Percentiles rank a stretch among this genome's conserved stretches.
These are phyloP conservation scores for Coregonus ussuriensis DNA, from an alignment of 2,797 vertebrate species.

Conservation along the genomic window DNA sequence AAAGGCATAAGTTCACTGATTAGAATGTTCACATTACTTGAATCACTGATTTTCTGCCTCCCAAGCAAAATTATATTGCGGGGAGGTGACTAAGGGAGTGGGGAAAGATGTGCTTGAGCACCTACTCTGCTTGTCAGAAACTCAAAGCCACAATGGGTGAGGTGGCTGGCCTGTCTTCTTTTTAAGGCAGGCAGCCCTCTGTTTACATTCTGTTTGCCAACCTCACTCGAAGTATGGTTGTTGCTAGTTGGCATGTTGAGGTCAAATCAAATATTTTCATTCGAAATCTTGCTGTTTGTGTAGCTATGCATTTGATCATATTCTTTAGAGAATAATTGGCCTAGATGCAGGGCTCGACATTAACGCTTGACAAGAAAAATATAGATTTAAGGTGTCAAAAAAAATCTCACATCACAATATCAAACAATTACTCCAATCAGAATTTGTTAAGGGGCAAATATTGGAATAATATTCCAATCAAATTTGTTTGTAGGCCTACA, in stretches of 20 bases:
- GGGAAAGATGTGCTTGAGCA: constrained; percentile 10
- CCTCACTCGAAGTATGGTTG: neutral
- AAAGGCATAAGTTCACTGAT: constrained; percentile 48
- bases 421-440: too few relatives aligned
- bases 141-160: constrained; percentile 17
- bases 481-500: too few relatives aligned
- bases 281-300: neutral
- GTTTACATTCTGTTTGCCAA: neutral
- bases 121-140: constrained; percentile 5
- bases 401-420: too few relatives aligned
- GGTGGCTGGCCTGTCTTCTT: constrained; percentile 3
- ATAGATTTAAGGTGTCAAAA: too few relatives aligned
- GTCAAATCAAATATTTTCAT: neutral
- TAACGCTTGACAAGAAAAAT: too few relatives aligned
- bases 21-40: constrained; percentile 44
- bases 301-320: too few relatives aligned
- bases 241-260: neutral
- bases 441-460: too few relatives aligned
- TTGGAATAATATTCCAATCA: too few relatives aligned
- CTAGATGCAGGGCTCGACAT: too few relatives aligned
- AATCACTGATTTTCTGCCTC: constrained; percentile 53
- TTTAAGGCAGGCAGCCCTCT: neutral
- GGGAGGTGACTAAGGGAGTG: constrained; percentile 23
- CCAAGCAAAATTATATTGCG: constrained; percentile 47
- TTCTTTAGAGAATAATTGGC: too few relatives aligned